Percentiles rank a stretch among this genome's conserved stretches.
Evolutionary conservation across 2,797 vertebrate species (phyloP).

Genomic region (Acanthornis magna): DNA sequence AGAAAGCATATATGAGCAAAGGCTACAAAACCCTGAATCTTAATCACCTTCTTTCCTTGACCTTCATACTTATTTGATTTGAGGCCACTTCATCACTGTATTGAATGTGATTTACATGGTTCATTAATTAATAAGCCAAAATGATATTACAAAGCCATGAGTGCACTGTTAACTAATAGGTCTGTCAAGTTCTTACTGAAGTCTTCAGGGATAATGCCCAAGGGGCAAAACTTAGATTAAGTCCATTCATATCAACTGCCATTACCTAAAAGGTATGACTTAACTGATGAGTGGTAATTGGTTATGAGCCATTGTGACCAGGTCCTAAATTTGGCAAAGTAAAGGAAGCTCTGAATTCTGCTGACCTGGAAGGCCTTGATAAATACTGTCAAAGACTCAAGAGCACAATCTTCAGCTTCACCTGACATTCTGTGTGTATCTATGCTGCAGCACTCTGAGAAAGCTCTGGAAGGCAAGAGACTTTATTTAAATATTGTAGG

Average conservation of each 20-base stretch:
- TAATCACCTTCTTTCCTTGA: neutral
- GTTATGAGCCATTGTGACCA: neutral
- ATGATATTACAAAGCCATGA: neutral
- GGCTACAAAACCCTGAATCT: neutral
- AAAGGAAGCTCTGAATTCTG: neutral
- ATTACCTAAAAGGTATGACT: neutral
- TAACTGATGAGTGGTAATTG: neutral
- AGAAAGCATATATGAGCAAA: neutral
- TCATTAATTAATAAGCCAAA: slow-evolving; percentile 51
- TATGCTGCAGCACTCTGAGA: neutral
- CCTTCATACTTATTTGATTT: neutral
- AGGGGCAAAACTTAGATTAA: slow-evolving; percentile 27
- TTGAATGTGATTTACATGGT: slow-evolving; percentile 3
- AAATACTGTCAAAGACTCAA: neutral
- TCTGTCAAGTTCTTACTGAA: slow-evolving; percentile 26
- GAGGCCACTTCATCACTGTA: neutral
- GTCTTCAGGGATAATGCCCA: neutral
- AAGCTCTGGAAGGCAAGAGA: neutral
- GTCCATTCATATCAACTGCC: slow-evolving; percentile 2
- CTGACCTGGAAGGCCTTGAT: neutral
- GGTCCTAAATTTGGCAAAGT: neutral
- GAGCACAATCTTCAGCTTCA: neutral
- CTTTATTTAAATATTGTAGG: neutral
- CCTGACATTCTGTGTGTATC: neutral
- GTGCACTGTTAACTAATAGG: slow-evolving; percentile 14